Evolutionary conservation across 2,113 vertebrate genomes (phyloP), one percentile per base, ranked within the genome.

Genomic region (Ceratotherium simum): DNA sequence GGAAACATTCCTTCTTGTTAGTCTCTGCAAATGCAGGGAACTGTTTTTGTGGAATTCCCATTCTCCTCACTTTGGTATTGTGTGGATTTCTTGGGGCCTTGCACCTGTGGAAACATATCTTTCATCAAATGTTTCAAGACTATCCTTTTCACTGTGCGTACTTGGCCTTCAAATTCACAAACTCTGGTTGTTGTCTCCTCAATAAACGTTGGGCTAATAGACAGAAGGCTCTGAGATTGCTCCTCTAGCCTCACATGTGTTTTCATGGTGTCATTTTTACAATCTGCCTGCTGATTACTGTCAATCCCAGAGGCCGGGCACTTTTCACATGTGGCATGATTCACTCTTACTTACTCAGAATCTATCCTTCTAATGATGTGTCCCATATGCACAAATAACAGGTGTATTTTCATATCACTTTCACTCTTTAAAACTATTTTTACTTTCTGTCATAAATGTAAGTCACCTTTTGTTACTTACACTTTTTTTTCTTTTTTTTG

Each of bases 351-450:
- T 62, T 84, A 11, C 62, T 60, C 6, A 4, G n/a, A 64, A 81
- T 54, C 65, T 42, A 12, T 17, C 39, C 17, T 78, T 58, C 62
- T 62, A n/a, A 64, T 23, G 18, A 82, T 46, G 56, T 86, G 81
- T 42, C 10, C 29, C 64, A 51, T 1, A 29, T 8, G 25, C 64
- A 76, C 3, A 65, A 42, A 86, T 46, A 51, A 20, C 31, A 65
- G 93, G 8, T 48, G 2, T 16, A 36, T 65, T 87, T 69, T 92
- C 27, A 14, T 29, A 62, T 39, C 16, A 31, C 4, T 36, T 62
- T 90, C 23, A 80, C 33, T 33, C 16, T 91, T 94, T 80, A 17
- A 51, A 88, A 67, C 94, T 92, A 80, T 62, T 69, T 93, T 94
- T 92, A 51, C 33, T 58, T 78, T 93, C 79, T 76, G 27, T 79